Evolutionary conservation across 2,888 invertebrate genomes (phyloP).

Genomic region (Sepioteuthis lessoniana): DNA sequence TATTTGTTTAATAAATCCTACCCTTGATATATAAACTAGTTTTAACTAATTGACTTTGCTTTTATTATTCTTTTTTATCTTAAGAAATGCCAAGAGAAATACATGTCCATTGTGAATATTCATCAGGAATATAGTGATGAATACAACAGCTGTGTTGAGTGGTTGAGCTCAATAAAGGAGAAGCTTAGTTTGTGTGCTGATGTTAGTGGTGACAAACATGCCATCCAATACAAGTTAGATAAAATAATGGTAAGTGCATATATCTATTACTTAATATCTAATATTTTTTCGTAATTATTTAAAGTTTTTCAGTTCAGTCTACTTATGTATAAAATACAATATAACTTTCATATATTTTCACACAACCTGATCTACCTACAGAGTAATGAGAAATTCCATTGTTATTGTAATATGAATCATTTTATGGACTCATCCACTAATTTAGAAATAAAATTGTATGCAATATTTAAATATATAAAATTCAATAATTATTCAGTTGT

Average conservation of each 20-base stretch:
- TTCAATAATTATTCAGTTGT: too few relatives aligned
- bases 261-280: not conserved
- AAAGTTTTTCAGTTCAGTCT: not conserved
- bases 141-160: slow-evolving; percentile 74
- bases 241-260: slow-evolving; percentile 80
- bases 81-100: slow-evolving; percentile 79
- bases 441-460: too few relatives aligned
- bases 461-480: too few relatives aligned
- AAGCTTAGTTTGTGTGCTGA: slow-evolving; percentile 86
- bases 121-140: slow-evolving; percentile 82
- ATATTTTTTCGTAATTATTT: not conserved
- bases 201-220: slow-evolving; percentile 89
- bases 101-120: slow-evolving; percentile 88
- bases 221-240: slow-evolving; percentile 85
- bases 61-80: slow-evolving; percentile 36
- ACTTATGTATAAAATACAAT: too few relatives aligned
- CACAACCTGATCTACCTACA: too few relatives aligned
- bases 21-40: too few relatives aligned
- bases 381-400: too few relatives aligned
- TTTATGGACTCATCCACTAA: too few relatives aligned
- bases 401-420: too few relatives aligned
- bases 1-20: too few relatives aligned
- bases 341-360: too few relatives aligned
- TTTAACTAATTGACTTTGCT: too few relatives aligned
- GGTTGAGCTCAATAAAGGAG: slow-evolving; percentile 92